Evolutionary conservation across 2,113 vertebrate species (phyloP).

Genomic region (Cavia aperea): DNA sequence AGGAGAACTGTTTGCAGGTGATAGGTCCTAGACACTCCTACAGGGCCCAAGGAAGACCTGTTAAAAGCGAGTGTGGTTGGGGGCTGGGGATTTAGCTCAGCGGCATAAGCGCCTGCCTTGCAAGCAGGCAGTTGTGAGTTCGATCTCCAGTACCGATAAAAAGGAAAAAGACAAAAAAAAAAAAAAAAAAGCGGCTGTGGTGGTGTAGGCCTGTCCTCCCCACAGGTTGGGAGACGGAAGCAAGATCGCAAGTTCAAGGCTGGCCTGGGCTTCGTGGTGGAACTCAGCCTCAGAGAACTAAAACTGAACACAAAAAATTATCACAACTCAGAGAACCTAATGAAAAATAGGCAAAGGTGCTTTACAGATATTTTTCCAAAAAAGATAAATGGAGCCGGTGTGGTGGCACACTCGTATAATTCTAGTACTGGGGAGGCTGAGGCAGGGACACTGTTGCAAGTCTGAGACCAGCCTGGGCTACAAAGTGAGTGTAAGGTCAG

Average conservation of each 20-base stretch:
- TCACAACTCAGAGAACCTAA: neutral
- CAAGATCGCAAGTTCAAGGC: neutral
- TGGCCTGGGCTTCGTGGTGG: neutral
- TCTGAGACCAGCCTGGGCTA: no score
- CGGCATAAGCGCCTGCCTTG: no score
- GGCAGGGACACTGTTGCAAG: no score
- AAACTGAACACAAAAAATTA: neutral
- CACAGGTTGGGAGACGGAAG: neutral
- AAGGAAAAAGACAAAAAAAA: no score
- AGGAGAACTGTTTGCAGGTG: neutral
- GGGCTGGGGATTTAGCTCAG: no score
- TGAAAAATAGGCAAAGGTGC: conserved; percentile 5
- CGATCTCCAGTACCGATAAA: no score
- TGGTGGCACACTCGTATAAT: no score
- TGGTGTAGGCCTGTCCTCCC: neutral
- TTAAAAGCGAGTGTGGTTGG: neutral
- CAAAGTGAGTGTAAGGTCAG: no score
- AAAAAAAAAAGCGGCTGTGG: neutral
- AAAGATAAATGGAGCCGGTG: neutral
- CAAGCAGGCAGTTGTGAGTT: no score
- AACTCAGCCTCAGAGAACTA: neutral
- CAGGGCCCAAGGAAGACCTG: neutral
- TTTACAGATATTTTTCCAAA: neutral
- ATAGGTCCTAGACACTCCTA: conserved; percentile 1
- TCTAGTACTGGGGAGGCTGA: no score